Conservation (phyloP, 1,140 invertebrate species). For the Ceratina calcarata region DNA sequence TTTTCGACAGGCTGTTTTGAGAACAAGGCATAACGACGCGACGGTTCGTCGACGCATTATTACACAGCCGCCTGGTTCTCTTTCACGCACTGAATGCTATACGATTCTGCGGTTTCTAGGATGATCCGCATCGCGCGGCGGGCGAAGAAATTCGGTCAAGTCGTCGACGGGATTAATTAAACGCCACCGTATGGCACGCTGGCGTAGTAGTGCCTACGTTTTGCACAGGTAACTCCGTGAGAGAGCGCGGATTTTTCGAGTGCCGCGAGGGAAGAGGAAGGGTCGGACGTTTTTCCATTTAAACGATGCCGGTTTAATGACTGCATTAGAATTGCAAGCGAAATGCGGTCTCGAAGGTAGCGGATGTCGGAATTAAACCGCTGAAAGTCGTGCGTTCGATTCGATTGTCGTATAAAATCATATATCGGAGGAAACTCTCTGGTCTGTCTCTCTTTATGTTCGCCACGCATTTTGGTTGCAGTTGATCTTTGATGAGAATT, state of each 20-base stretch:
- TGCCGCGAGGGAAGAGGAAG: background rate
- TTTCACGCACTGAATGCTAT: slow-evolving; percentile 60
- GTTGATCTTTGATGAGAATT: too few relatives aligned
- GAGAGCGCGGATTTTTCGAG: slow-evolving; percentile 1
- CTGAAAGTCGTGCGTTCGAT: slow-evolving; percentile 15
- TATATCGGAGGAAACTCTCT: background rate
- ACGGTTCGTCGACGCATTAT: background rate
- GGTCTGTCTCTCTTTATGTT: background rate
- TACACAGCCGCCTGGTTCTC: background rate
- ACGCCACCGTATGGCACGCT: slow-evolving; percentile 20
- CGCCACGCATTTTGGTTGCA: background rate
- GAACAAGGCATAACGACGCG: background rate
- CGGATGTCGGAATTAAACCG: slow-evolving; percentile 29
- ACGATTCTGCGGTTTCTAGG: slow-evolving; percentile 52
- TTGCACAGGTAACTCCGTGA: background rate
- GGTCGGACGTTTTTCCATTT: slow-evolving; percentile 4
- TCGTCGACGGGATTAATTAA: slow-evolving; percentile 57
- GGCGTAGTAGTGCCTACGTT: slow-evolving; percentile 5
- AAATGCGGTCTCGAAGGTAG: slow-evolving; percentile 14
- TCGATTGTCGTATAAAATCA: background rate
- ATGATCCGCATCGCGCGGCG: slow-evolving; percentile 48
- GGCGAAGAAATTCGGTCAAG: slow-evolving; percentile 57
- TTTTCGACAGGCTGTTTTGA: background rate
- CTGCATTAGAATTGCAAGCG: slow-evolving; percentile 41
- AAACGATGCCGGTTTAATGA: slow-evolving; percentile 40